These are phyloP conservation scores for Drosophila malerkotliana DNA, from an alignment of 1,140 invertebrate species.

Conservation along the genomic window DNA sequence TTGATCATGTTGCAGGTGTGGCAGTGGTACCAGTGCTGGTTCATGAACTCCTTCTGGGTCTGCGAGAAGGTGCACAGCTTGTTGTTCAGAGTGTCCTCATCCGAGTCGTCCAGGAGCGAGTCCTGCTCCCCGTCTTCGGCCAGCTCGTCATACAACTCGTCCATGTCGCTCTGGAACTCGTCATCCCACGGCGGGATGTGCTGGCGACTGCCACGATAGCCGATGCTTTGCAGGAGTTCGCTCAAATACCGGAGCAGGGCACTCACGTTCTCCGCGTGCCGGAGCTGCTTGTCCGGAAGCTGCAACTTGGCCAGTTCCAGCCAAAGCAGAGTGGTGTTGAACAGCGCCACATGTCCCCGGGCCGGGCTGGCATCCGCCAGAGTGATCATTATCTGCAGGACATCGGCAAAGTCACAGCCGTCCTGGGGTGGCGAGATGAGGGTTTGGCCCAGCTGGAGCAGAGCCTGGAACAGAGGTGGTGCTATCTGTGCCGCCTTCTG, in stretches of 20 bases:
- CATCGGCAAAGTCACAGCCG: slow-evolving; percentile 90
- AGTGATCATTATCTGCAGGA: slow-evolving; percentile 91
- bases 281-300: slow-evolving; percentile 85
- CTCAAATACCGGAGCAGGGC: slow-evolving; percentile 84
- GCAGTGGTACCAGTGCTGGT: slow-evolving; percentile 99
- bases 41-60: slow-evolving; percentile 99
- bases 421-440: slow-evolving; percentile 88
- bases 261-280: slow-evolving; percentile 75
- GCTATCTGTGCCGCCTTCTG: slow-evolving; percentile 82
- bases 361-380: slow-evolving; percentile 92
- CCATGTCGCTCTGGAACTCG: slow-evolving; percentile 89
- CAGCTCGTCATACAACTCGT: slow-evolving; percentile 86
- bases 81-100: slow-evolving; percentile 96
- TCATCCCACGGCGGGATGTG: slow-evolving; percentile 91
- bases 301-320: slow-evolving; percentile 88
- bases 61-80: slow-evolving; percentile 98
- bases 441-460: slow-evolving; percentile 90
- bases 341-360: slow-evolving; percentile 90
- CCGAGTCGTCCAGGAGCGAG: slow-evolving; percentile 95
- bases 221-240: slow-evolving; percentile 84
- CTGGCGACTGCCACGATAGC: slow-evolving; percentile 85
- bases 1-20: slow-evolving; percentile 99
- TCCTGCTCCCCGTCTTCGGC: slow-evolving; percentile 93
- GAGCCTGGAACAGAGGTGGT: slow-evolving; percentile 88
- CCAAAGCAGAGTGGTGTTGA: slow-evolving; percentile 92